A percentile compares a stretch with the other conserved stretches of the same genome.
Evolutionary conservation across 2,888 invertebrate genomes (phyloP).

Genomic region (Pandemis cinnamomeana): DNA sequence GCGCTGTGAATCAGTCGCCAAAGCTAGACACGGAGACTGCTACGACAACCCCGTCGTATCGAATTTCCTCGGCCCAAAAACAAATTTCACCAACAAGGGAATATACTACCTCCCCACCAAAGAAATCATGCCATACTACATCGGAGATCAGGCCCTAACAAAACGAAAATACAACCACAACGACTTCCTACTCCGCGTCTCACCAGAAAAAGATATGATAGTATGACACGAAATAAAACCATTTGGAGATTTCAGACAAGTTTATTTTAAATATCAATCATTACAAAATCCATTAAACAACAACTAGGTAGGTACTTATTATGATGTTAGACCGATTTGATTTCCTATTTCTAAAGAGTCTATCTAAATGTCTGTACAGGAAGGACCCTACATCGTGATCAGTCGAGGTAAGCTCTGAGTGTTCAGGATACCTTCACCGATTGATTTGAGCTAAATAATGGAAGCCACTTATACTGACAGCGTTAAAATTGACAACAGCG

Average conservation of each 20-base stretch:
- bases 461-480: slow-evolving; percentile 58
- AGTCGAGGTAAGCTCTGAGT: slow-evolving; percentile 52
- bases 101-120: slow-evolving; percentile 71
- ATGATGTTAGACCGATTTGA: slow-evolving; percentile 54
- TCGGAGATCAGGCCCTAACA: slow-evolving; percentile 62
- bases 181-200: slow-evolving; percentile 60
- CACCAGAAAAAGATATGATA: slow-evolving; percentile 66
- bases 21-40: slow-evolving; percentile 67
- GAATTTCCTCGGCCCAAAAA: slow-evolving; percentile 68
- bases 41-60: slow-evolving; percentile 53
- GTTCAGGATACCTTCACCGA: slow-evolving; percentile 45
- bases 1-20: slow-evolving; percentile 60
- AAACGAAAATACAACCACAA: slow-evolving; percentile 59
- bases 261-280: slow-evolving; percentile 65
- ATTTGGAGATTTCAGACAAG: slow-evolving; percentile 54
- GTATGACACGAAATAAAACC: slow-evolving; percentile 52
- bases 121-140: slow-evolving; percentile 62
- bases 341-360: slow-evolving; percentile 38
- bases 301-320: slow-evolving; percentile 45
- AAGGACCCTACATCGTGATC: slow-evolving; percentile 38
- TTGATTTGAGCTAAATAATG: slow-evolving; percentile 64
- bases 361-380: slow-evolving; percentile 37
- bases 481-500: slow-evolving; percentile 1
- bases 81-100: slow-evolving; percentile 69
- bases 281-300: slow-evolving; percentile 66